phyloP scores from a whole-genome alignment of 2,797 vertebrate species.

The Sebastes baramenuke region DNA sequence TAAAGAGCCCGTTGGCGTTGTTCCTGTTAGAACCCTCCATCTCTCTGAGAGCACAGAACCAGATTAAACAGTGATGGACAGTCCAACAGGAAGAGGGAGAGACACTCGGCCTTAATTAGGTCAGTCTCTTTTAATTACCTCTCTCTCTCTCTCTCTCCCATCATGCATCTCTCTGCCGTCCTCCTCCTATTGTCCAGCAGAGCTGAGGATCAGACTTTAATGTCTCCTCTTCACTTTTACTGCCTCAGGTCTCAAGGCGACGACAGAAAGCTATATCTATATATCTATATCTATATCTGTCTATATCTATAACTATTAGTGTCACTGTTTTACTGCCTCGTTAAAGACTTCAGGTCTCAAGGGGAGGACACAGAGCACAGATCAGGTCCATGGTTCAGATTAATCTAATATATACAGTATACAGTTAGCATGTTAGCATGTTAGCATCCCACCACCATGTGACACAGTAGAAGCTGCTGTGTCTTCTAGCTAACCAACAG shows the following conservation, averaged over 20 bases:
- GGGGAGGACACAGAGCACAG: too few relatives aligned
- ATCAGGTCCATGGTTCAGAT: too few relatives aligned
- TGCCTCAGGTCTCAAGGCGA: neutral
- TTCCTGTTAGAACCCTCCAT: too few relatives aligned
- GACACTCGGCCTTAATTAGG: constrained; percentile 52
- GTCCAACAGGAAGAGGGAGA: neutral
- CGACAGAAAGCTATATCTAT: too few relatives aligned
- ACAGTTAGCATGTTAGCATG: neutral
- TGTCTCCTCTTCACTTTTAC: constrained; percentile 29
- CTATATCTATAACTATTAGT: too few relatives aligned
- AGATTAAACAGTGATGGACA: constrained; percentile 5
- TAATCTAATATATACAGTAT: too few relatives aligned
- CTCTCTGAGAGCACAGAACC: too few relatives aligned
- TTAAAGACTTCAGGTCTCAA: neutral
- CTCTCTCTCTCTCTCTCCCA: constrained; percentile 1
- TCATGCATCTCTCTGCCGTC: neutral
- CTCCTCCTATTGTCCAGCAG: neutral
- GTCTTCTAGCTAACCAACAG: too few relatives aligned
- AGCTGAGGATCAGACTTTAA: constrained; percentile 9
- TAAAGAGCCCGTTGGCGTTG: too few relatives aligned
- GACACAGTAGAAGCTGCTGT: too few relatives aligned
- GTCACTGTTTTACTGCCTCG: constrained; percentile 5
- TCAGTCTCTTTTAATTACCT: constrained; percentile 65
- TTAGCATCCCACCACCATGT: neutral
- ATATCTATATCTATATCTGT: too few relatives aligned